Percentiles rank a stretch among this genome's conserved stretches.
These are phyloP conservation scores for Hylaeus anthracinus DNA, from an alignment of 1,140 invertebrate genomes.

Conservation along the genomic window DNA sequence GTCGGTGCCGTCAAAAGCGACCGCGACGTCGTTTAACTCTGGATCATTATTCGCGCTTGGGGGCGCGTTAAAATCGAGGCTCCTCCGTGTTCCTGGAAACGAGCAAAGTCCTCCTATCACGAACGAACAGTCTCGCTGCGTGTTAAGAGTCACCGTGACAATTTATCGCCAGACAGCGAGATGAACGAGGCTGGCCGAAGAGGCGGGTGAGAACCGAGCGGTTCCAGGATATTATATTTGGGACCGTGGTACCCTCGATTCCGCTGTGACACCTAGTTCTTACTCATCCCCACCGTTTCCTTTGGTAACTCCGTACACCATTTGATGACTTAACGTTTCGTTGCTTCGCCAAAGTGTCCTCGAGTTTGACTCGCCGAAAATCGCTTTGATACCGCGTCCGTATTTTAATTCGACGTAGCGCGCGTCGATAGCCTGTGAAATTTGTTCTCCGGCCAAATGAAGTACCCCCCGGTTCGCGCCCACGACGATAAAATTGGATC, in stretches of 20 bases:
- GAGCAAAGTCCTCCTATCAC: conserved; percentile 9
- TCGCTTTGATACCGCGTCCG: background rate
- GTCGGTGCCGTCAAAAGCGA: conserved; percentile 3
- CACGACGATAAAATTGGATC: conserved; percentile 29
- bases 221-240: background rate
- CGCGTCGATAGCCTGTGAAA: conserved; percentile 41
- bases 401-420: conserved; percentile 33
- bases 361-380: too few species aligned
- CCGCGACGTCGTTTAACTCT: background rate
- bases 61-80: conserved; percentile 24
- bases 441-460: conserved; percentile 26
- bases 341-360: too few species aligned
- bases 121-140: background rate
- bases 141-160: conserved; percentile 34
- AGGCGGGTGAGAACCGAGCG: conserved; percentile 8
- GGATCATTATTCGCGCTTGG: conserved; percentile 30
- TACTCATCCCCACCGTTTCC: too few species aligned
- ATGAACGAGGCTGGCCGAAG: background rate
- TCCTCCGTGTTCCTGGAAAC: conserved; percentile 19
- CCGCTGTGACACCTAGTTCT: background rate
- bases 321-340: too few species aligned
- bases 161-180: conserved; percentile 36
- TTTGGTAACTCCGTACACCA: too few species aligned
- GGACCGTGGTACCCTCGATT: background rate
- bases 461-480: too few species aligned